A percentile compares a stretch with the other conserved stretches of the same genome.
phyloP scores from a whole-genome alignment of 1,140 invertebrate genomes.

The Muscidifurax raptorellus region DNA sequence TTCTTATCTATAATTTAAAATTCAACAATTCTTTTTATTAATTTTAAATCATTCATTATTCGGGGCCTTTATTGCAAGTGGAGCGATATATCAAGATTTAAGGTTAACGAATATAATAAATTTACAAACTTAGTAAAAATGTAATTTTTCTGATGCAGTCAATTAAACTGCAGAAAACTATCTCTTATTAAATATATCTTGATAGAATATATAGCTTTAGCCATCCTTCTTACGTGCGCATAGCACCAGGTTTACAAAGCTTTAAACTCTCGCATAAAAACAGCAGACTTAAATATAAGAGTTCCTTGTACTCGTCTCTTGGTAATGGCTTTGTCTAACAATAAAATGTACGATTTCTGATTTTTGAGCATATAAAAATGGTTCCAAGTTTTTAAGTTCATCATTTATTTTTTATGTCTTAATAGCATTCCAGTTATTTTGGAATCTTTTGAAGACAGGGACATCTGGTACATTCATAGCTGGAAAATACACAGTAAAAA shows the following conservation, averaged over 20 bases:
- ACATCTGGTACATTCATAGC: constrained; percentile 62
- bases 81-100: not conserved
- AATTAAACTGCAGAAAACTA: too few relatives aligned
- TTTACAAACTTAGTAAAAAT: not conserved
- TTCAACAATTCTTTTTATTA: constrained; percentile 11
- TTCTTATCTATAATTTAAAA: not conserved
- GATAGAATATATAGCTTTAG: not conserved
- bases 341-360: too few relatives aligned
- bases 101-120: not conserved
- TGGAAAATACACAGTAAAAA: constrained; percentile 58
- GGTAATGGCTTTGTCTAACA: too few relatives aligned
- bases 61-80: too few relatives aligned
- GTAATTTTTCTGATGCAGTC: too few relatives aligned
- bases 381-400: too few relatives aligned
- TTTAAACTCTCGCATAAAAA: constrained; percentile 50
- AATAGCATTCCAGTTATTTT: constrained; percentile 57
- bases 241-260: not conserved
- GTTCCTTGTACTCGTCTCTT: constrained; percentile 58
- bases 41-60: constrained; percentile 16
- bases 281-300: constrained; percentile 57
- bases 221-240: not conserved
- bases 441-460: constrained; percentile 63
- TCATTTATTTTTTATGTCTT: too few relatives aligned
- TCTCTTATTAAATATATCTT: not conserved
- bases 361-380: too few relatives aligned